Conservation (phyloP, 2,797 vertebrate genomes). For the Sebastes minor region DNA sequence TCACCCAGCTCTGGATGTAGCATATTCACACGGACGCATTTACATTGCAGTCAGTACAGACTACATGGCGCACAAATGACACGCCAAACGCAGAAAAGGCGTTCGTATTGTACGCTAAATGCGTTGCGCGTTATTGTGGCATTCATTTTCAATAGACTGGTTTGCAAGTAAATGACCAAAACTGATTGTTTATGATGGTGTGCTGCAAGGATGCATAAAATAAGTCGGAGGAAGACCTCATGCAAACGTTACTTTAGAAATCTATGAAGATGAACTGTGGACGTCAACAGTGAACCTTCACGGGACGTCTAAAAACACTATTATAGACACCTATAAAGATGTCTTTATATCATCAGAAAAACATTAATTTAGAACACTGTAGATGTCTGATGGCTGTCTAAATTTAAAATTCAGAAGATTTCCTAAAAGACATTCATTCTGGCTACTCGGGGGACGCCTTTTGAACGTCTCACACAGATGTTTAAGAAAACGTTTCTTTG, state of each 20-base stretch:
- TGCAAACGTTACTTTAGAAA: accelerated
- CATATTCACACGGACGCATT: no score
- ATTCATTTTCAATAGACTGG: not conserved
- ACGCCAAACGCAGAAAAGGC: no score
- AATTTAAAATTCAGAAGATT: no score
- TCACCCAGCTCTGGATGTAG: no score
- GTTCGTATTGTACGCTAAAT: no score
- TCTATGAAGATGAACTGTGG: not conserved
- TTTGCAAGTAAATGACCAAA: not conserved
- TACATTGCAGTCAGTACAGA: no score
- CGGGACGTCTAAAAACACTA: not conserved
- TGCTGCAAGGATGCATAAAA: not conserved
- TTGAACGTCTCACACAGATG: not conserved
- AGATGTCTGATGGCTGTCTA: no score
- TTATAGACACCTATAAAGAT: not conserved
- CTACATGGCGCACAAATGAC: accelerated
- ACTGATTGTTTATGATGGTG: not conserved
- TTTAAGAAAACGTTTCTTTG: not conserved
- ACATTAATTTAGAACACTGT: not conserved
- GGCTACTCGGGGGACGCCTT: no score
- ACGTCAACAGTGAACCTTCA: accelerated
- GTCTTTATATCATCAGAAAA: not conserved
- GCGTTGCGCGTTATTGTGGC: no score
- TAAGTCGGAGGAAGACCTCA: not conserved
- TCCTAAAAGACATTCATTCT: no score